phyloP scores from a whole-genome alignment of 2,797 vertebrate genomes.

The Enteromius fasciolatus region DNA sequence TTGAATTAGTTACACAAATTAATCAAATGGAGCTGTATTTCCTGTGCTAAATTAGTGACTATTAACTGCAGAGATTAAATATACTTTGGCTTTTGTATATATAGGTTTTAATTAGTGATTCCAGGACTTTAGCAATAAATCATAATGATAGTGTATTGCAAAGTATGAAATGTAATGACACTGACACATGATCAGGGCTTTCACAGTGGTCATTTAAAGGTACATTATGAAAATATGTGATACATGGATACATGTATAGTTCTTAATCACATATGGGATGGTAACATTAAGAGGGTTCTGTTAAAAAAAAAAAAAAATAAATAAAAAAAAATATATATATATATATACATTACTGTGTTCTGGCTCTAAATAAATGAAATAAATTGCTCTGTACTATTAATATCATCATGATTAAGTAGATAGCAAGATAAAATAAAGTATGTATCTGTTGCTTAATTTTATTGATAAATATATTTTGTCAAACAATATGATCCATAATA shows the following conservation, averaged over 20 bases:
- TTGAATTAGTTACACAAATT: neutral
- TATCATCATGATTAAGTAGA: neutral
- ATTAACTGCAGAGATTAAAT: slow-evolving; percentile 30
- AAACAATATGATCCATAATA: slow-evolving; percentile 3
- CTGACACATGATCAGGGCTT: neutral
- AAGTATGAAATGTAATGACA: slow-evolving; percentile 1
- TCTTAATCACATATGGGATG: neutral
- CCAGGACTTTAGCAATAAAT: neutral
- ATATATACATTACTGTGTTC: neutral
- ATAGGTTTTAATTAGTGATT: slow-evolving; percentile 21
- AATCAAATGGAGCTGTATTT: neutral
- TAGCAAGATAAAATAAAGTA: neutral
- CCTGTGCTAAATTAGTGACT: slow-evolving; percentile 32
- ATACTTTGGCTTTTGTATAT: neutral
- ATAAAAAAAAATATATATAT: no score
- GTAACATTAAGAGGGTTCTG: no score
- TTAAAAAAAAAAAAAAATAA: no score
- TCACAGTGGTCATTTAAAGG: neutral
- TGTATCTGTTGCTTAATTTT: neutral
- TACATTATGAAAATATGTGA: neutral
- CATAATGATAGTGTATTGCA: neutral
- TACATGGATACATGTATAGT: no score
- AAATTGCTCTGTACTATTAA: neutral
- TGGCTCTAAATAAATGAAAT: neutral
- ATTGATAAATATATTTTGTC: neutral